These are phyloP conservation scores for Paragorgia papillata DNA, from an alignment of 92 coral and sea anemone genomes.

Conservation along the genomic window DNA sequence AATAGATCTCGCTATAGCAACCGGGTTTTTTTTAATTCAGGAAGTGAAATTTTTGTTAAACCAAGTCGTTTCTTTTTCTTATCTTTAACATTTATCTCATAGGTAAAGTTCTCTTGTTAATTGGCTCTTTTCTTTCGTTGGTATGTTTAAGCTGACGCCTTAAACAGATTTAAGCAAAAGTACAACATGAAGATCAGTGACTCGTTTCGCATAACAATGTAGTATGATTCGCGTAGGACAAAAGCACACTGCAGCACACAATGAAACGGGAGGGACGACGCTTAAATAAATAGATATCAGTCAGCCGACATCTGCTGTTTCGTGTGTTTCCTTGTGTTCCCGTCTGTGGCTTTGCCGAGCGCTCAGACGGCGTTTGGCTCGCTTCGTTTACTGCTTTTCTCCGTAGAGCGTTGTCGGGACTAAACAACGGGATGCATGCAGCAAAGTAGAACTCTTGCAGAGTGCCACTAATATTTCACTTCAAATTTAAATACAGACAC, in stretches of 20 bases:
- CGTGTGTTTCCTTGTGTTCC: neutral
- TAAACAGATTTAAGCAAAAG: neutral
- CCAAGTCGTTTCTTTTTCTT: too few species aligned
- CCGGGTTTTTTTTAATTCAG: neutral
- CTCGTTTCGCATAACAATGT: neutral
- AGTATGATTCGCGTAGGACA: neutral
- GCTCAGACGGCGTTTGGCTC: neutral
- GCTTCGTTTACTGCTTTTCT: too few species aligned
- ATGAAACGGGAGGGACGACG: neutral
- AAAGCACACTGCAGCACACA: neutral
- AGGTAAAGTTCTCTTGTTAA: neutral
- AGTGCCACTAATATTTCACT: neutral
- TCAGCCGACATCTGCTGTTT: neutral
- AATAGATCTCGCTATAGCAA: too few species aligned
- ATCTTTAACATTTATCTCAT: neutral
- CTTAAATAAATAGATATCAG: neutral
- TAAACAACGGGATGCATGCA: neutral
- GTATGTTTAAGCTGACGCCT: neutral
- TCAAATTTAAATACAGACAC: slow-evolving; percentile 14
- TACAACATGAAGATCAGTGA: too few species aligned
- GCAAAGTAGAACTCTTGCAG: slow-evolving; percentile 5
- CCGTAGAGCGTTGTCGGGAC: too few species aligned
- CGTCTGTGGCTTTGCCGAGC: neutral
- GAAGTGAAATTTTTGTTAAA: too few species aligned
- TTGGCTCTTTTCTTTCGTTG: neutral